Conservation (phyloP, 2,888 invertebrate species). For the Acanthosepion pharaonis region DNA sequence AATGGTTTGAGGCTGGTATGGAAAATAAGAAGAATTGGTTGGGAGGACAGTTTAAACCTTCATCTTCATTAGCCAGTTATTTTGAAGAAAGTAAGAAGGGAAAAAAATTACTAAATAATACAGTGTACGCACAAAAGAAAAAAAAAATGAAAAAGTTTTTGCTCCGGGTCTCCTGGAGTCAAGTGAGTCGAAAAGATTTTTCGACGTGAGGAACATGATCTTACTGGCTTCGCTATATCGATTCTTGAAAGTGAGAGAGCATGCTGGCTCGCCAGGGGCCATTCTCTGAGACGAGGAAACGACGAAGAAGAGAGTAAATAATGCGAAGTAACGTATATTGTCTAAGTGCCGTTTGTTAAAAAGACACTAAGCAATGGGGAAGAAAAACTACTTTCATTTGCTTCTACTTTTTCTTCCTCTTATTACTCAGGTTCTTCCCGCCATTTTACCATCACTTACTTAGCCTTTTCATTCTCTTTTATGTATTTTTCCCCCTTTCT, state of each 20-base stretch:
- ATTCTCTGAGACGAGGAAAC: background rate
- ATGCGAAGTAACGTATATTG: background rate
- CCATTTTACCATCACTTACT: background rate
- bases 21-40: background rate
- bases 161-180: background rate
- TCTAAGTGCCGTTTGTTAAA: constrained; percentile 33
- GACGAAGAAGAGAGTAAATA: background rate
- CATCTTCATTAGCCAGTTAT: constrained; percentile 9
- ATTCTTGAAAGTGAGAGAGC: constrained; percentile 33
- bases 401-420: background rate
- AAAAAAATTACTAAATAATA: background rate
- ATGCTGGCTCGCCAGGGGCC: background rate
- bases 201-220: background rate
- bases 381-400: background rate
- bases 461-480: background rate
- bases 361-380: background rate
- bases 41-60: background rate
- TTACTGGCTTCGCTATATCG: background rate
- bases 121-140: background rate
- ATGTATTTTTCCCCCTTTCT: background rate
- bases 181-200: constrained; percentile 1
- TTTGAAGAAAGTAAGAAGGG: background rate
- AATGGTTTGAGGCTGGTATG: background rate
- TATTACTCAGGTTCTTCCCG: background rate
- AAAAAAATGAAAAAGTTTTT: background rate